These are phyloP conservation scores for Petrocephalus sullivani DNA, from an alignment of 2,797 vertebrate genomes.

Conservation along the genomic window DNA sequence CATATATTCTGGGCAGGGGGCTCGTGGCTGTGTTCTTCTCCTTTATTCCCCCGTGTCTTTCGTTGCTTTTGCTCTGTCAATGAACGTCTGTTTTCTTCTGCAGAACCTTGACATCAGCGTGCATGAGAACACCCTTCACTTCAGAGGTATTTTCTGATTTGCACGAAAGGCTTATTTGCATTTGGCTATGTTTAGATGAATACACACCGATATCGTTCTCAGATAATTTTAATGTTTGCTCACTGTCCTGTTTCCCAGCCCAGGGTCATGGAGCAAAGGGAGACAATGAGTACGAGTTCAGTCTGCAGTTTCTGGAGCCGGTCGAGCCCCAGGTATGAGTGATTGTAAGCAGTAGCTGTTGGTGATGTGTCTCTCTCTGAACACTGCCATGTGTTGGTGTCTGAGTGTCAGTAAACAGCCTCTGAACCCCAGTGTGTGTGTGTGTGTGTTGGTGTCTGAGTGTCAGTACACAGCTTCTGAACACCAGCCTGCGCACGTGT, in stretches of 20 bases:
- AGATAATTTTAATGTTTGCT: background rate
- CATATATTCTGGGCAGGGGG: background rate
- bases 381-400: background rate
- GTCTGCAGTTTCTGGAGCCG: constrained; percentile 75
- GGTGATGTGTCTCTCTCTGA: background rate
- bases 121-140: constrained; percentile 74
- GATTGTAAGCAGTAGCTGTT: background rate
- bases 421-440: too few relatives aligned
- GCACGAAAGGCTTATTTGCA: background rate
- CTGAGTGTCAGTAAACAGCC: background rate
- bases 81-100: constrained; percentile 35
- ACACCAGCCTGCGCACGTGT: constrained; percentile 5
- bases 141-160: constrained; percentile 67
- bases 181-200: background rate
- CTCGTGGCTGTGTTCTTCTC: background rate
- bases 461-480: background rate
- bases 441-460: background rate
- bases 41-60: background rate
- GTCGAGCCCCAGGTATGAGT: constrained; percentile 75
- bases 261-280: constrained; percentile 91
- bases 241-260: constrained; percentile 56
- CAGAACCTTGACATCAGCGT: constrained; percentile 78
- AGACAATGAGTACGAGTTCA: constrained; percentile 86
- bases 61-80: background rate
- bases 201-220: background rate